Base-by-base conservation (phyloP, 2,113 vertebrate genomes). In the Glaucidium brasilianum region DNA sequence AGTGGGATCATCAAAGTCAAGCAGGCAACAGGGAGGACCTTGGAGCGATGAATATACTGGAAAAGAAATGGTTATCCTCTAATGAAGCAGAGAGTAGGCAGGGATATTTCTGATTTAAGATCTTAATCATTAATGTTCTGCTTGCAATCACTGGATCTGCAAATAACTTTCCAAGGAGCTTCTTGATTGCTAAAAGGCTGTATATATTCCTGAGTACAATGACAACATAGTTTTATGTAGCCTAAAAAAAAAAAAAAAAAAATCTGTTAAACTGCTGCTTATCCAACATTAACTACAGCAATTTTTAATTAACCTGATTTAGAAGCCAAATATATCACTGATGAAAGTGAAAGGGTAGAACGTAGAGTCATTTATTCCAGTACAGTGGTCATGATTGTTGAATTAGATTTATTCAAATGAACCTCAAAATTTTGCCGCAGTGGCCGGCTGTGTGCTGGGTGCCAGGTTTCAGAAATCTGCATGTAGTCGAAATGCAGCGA, bases 281-380 rank as follows among this genome's bases (percentile, higher is more conserved):
- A 85, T 74, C 92, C 94, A 71, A 79, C 91, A 83, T 95, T 95
- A 95, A 96, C 93, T 74, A 72, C 84, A 93, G 85, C 90, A 84
- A 85, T 93, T 96, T 97, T 96, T 97, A 97, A 97, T 97, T 97
- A 97, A 97, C 94, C 95, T 91, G 94, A 96, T 97, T 97, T 96
- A 92, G 96, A 83, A 91, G 94, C 91, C 88, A 95, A 81, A 94
- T 89, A 63, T 88, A 85, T 95, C 85, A 52, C 74, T 96, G 95
- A 91, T 95, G 95, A 96, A 97, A 97, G 96, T 94, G 94, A 97
- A 94, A 88, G 94, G 91, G 93, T 96, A 96, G 92, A 96, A 96
- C 91, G 73, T 72, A 35, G 74, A 94, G 69, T 75, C 91, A 81
- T 96, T 97, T 97, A 91, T 96, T 96, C 97, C 96, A 78, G 90